phyloP scores from a whole-genome alignment of 2,888 invertebrate species.

The Aphidius colemani region DNA sequence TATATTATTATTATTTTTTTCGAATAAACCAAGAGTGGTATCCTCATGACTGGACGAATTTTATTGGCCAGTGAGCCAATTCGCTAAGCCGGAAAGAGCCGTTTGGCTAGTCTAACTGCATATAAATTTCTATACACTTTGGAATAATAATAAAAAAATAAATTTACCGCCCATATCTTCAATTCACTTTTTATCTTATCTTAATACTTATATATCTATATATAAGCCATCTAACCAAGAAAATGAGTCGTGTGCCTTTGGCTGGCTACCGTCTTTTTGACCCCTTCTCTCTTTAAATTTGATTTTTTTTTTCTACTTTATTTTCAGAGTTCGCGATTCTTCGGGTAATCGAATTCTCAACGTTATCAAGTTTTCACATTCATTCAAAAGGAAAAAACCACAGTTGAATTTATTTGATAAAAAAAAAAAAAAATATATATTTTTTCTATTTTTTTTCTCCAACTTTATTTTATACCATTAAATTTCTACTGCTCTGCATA shows the following conservation, averaged over 20 bases:
- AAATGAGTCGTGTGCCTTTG: slow-evolving; percentile 13
- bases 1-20: no score
- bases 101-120: slow-evolving; percentile 29
- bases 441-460: no score
- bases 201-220: neutral
- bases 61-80: slow-evolving; percentile 28
- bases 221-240: neutral
- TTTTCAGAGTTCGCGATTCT: slow-evolving; percentile 17
- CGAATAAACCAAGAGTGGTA: neutral
- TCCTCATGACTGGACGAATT: slow-evolving; percentile 21
- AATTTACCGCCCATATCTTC: neutral
- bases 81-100: slow-evolving; percentile 24
- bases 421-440: no score
- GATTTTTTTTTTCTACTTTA: neutral
- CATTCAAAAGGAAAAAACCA: slow-evolving; percentile 5
- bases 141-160: slow-evolving; percentile 7
- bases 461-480: no score
- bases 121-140: slow-evolving; percentile 26
- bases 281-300: neutral
- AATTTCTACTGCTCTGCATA: no score
- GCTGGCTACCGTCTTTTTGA: slow-evolving; percentile 7
- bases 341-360: slow-evolving; percentile 18
- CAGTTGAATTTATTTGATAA: neutral
- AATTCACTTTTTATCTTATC: neutral
- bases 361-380: slow-evolving; percentile 20